Base-by-base conservation (phyloP, 2,113 vertebrate genomes). In the Numenius arquata region DNA sequence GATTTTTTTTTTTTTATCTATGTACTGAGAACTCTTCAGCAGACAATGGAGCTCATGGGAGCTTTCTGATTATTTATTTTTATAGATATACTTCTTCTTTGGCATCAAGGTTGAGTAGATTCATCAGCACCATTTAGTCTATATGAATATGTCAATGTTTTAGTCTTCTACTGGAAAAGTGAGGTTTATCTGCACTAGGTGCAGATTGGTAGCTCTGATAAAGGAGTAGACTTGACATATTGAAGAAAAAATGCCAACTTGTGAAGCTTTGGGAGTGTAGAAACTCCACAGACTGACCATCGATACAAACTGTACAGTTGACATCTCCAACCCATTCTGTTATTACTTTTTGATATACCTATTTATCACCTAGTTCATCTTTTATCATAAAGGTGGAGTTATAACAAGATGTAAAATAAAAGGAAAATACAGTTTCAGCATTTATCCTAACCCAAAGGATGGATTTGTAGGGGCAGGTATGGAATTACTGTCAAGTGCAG, bases 1-100 rank as follows among this genome's bases (percentile, higher is more conserved):
- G 81, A 87, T 89, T 95, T 89, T 21, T 45, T 73, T 78, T 87
- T 87, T 94, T 89, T 85, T 58, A 87, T 89, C 88, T 87, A 4
- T 40, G 21, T 74, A 53, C 50, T 73, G 55, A 87, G 59, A 87
- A 53, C 36, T 41, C 50, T 91, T 70, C 40, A 71, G 55, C 61
- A 88, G 77, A 73, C 65, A 74, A 6, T 50, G 59, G 68, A 65
- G 36, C 29, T 84, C 50, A 29, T 15, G 79, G 72, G 58, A 84
- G 26, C 8, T 70, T 91, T 94, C 55, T 65, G 22, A n/a, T 76
- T 67, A 41, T 58, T 56, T 68, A 15, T 50, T 94, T 95, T 72
- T 52, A 19, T 65, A 86, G 34, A 36, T 68, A 13, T 59, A 36
- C 6, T 27, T 73, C 43, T 88, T 34, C 66, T 91, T 89, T 66